Conservation (phyloP, 2,113 vertebrate species). For the Hydropotes inermis region DNA sequence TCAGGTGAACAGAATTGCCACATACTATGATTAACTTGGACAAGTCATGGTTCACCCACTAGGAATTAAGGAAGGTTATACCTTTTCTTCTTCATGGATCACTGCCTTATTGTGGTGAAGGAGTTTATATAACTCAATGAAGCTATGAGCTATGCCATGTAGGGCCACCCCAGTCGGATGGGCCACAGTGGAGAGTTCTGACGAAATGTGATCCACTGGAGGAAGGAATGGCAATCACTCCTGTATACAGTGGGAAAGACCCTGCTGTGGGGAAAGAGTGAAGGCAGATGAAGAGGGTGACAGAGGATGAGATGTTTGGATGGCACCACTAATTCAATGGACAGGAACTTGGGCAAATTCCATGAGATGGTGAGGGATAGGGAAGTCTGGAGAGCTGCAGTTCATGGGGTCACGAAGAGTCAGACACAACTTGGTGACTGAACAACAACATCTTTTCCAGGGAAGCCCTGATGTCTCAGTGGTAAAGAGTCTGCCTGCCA, state of each 20-base stretch:
- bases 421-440: neutral
- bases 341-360: neutral
- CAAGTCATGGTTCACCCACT: neutral
- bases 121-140: neutral
- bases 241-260: neutral
- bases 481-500: neutral
- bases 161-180: rapidly evolving
- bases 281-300: neutral
- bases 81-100: neutral
- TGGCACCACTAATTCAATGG: neutral
- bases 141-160: neutral
- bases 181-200: neutral
- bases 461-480: neutral
- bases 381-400: neutral
- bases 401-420: neutral
- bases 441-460: neutral
- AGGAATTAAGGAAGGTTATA: neutral
- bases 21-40: neutral
- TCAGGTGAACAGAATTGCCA: neutral
- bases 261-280: neutral
- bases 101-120: neutral
- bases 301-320: neutral
- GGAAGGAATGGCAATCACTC: neutral
- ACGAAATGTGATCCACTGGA: neutral
- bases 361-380: neutral